Evolutionary conservation across 1,140 invertebrate species (phyloP), one percentile per base, ranked within the genome.

Genomic region (Pseudachorutes palmiensis): DNA sequence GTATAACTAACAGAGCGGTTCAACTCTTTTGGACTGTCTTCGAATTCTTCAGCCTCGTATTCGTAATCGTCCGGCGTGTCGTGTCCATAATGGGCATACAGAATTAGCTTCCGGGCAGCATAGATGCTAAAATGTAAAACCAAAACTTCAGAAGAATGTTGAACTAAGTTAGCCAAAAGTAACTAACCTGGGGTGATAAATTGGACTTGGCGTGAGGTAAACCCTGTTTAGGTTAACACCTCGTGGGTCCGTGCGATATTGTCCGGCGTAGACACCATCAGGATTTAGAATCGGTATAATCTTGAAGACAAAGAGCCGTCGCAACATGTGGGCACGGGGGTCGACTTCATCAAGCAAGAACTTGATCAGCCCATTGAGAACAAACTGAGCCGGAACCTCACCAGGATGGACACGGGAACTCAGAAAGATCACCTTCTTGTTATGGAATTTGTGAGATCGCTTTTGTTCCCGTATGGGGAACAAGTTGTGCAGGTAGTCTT

Each of bases 261-360:
- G 90, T 2, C 92, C 92, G 36, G 12, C 81, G n/a, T 86, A 85
- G 0, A 95, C 92, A 5, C 93, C 92, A 77, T 97, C 93, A 1
- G 93, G 92, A 80, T 97, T 97, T 58, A 96, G 79, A 82, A 94
- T 90, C 1, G 93, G 92, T 66, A 97, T 88, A 71, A 96, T 79
- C 80, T 96, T 95, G 80, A 97, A 95, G 60, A 96, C 90, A 76
- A 89, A 91, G 48, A 85, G 77, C 72, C 88, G 85, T 48, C 92
- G 81, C 16, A 95, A 78, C 72, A 82, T 79, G 64, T 84, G 78
- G 31, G 91, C 91, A 74, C 77, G 83, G 28, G 77, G 76, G 76
- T 93, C 89, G 61, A 88, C 85, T 31, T 85, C 82, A 66, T 84
- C 83, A 2, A 96, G 75, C 60, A 90, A 76, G 45, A 91, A 86